Percentiles rank a stretch among this genome's conserved stretches.
phyloP scores from a whole-genome alignment of 2,113 vertebrate genomes.

The Chlorodrepanis virens region DNA sequence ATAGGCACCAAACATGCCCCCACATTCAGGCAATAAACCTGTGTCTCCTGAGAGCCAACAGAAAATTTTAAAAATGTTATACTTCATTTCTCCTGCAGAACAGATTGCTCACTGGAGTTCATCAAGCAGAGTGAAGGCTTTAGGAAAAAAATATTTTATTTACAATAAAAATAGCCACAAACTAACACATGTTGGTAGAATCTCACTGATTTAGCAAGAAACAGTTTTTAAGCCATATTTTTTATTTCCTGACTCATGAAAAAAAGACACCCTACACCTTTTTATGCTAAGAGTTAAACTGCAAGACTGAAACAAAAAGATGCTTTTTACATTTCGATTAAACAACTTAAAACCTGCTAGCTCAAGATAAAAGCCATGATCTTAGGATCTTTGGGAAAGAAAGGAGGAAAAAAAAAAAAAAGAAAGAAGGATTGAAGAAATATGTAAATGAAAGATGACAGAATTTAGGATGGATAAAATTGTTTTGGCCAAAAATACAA shows the following conservation, averaged over 20 bases:
- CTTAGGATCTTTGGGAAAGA: not conserved
- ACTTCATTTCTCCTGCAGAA: not conserved
- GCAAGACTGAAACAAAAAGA: not conserved
- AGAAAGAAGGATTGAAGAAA: not conserved
- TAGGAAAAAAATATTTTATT: not conserved
- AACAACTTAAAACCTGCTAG: not conserved
- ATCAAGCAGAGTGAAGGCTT: not conserved
- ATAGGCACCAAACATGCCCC: accelerated
- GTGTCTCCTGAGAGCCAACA: not conserved
- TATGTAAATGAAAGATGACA: not conserved
- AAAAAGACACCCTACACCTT: not conserved
- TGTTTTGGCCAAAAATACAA: not conserved
- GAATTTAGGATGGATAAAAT: not conserved
- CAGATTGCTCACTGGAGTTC: not conserved
- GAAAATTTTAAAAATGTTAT: not conserved
- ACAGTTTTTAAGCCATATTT: not conserved
- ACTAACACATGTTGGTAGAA: not conserved
- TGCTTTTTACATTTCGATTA: not conserved
- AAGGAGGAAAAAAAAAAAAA: not conserved
- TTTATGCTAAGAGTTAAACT: not conserved
- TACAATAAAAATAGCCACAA: not conserved
- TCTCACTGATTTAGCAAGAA: not conserved
- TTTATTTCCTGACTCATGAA: not conserved
- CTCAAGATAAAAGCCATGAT: not conserved
- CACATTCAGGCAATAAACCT: not conserved